Base-by-base conservation (phyloP, 2,113 vertebrate genomes). In the Shinisaurus crocodilurus region DNA sequence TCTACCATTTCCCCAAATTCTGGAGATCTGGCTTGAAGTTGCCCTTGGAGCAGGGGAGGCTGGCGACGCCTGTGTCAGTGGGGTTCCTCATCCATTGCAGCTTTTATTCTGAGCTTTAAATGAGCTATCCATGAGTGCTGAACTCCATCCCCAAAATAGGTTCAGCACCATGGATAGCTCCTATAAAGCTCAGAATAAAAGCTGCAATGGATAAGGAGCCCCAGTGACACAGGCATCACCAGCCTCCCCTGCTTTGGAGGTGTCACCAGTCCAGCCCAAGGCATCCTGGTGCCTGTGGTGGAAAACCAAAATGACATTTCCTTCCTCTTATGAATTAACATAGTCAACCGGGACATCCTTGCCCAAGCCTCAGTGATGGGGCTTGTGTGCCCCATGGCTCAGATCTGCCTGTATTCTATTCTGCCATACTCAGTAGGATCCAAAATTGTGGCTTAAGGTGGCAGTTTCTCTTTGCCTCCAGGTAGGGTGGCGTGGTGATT, bases 401-500 rank as follows among this genome's bases (percentile, higher is more conserved):
- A 54, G 50, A 29, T 3, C 37, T 86, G 37, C 37, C 18, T 75
- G n/a, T 40, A 27, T 50, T 9, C 48, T 32, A 12, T 34, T 63
- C 54, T 77, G 50, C 23, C 16, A 76, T 37, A 7, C 8, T 75
- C 8, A 43, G 60, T 12, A 43, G 57, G 23, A 75, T 29, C 54
- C 74, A 87, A 60, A 76, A 77, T 54, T 43, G 16, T 43, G 37
- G 74, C 54, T 65, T 18, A 9, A 8, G 29, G 40, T 32, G 54
- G 16, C 74, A 65, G 54, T 72, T 50, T 54, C 50, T 20, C 9
- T n/a, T 74, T 86, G 32, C 45, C 9, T 50, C 60, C 23, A 43
- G 45, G n/a, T 37, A 37, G 65, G 48, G 79, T 81, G 29, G 3
- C 60, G 54, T 82, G 45, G 97, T 94, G 93, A 97, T 97, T 96